Evolutionary conservation across 1,140 invertebrate genomes (phyloP).

Genomic region (Coptotermes formosanus): DNA sequence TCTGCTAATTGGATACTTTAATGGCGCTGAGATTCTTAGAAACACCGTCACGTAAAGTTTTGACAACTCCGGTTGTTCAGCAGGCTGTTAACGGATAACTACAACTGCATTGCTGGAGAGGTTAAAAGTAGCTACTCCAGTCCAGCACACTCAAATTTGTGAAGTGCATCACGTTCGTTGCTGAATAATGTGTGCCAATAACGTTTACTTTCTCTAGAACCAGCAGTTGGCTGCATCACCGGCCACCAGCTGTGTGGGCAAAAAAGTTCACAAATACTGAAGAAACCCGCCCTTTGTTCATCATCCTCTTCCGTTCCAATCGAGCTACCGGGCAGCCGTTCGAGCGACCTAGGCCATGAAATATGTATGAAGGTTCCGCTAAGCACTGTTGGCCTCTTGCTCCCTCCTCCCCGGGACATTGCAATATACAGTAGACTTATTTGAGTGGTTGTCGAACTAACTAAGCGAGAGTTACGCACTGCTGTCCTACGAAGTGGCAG

Average conservation of each 20-base stretch:
- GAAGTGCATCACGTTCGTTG: background rate
- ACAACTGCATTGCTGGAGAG: no score
- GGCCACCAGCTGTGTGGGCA: background rate
- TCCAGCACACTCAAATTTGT: background rate
- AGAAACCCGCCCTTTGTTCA: background rate
- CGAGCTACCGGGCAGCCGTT: background rate
- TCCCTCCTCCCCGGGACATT: background rate
- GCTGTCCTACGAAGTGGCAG: background rate
- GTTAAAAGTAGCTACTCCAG: no score
- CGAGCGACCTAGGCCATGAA: constrained; percentile 5
- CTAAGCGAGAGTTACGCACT: background rate
- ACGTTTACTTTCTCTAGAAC: background rate
- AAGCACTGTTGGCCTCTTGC: background rate
- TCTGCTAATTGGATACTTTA: no score
- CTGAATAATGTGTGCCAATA: background rate
- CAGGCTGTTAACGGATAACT: no score
- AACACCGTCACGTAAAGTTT: no score
- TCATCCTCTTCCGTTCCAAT: no score
- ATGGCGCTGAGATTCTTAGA: no score
- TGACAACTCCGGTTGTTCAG: no score
- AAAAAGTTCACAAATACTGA: background rate
- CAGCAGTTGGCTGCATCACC: background rate
- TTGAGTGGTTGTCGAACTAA: constrained; percentile 3
- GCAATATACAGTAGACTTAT: background rate
- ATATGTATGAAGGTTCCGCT: background rate